Percentiles rank a stretch among this genome's conserved stretches.
Conservation (phyloP, 2,888 invertebrate genomes). For the Eupithecia insigniata region DNA sequence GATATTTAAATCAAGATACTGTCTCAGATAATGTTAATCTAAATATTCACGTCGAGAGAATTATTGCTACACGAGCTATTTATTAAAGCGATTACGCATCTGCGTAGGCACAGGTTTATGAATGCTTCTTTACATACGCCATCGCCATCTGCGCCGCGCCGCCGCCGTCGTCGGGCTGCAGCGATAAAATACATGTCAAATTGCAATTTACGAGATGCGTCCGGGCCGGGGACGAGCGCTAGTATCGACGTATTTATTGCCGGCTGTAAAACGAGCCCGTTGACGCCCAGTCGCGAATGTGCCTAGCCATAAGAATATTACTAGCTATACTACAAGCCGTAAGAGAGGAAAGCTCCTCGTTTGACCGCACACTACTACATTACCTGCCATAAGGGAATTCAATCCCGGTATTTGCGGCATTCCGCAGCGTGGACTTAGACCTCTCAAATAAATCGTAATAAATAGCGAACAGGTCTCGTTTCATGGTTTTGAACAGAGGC, state of each 20-base stretch:
- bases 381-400: too few relatives aligned
- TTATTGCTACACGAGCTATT: conserved; percentile 6
- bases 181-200: conserved; percentile 44
- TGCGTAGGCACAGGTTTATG: conserved; percentile 32
- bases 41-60: not conserved
- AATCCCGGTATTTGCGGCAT: too few relatives aligned
- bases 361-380: not conserved
- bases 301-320: conserved; percentile 12
- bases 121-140: conserved; percentile 33
- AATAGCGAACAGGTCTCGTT: too few relatives aligned
- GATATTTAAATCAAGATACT: not conserved
- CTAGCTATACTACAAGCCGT: not conserved
- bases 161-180: conserved; percentile 25
- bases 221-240: conserved; percentile 28
- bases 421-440: too few relatives aligned
- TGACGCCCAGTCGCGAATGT: conserved; percentile 22
- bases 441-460: too few relatives aligned
- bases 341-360: conserved; percentile 1
- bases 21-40: not conserved
- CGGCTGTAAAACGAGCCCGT: conserved; percentile 27
- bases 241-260: conserved; percentile 32
- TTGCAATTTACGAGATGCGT: conserved; percentile 41
- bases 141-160: conserved; percentile 13
- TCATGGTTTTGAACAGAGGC: too few relatives aligned
- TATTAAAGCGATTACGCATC: conserved; percentile 15